These are phyloP conservation scores for Tetheella fluctuosa DNA, from an alignment of 2,888 invertebrate genomes.

Conservation along the genomic window DNA sequence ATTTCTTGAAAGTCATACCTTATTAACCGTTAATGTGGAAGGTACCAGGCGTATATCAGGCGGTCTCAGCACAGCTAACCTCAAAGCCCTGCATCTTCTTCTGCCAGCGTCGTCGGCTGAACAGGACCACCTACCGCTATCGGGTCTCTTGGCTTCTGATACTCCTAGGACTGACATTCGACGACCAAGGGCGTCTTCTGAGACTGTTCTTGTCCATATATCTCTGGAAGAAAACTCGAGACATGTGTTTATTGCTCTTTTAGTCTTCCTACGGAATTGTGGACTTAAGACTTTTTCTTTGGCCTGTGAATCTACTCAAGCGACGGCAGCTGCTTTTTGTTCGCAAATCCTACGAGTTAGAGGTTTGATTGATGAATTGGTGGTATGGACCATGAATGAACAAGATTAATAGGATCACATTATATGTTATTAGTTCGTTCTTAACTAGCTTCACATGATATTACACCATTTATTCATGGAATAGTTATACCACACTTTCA, in stretches of 20 bases:
- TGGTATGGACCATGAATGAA: no score
- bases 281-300: no score
- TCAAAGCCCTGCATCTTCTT: slow-evolving; percentile 86
- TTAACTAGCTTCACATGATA: no score
- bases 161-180: slow-evolving; percentile 89
- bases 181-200: slow-evolving; percentile 76
- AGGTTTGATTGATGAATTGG: no score
- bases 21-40: slow-evolving; percentile 87
- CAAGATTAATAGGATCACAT: no score
- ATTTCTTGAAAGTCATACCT: slow-evolving; percentile 74
- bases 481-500: no score
- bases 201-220: slow-evolving; percentile 87
- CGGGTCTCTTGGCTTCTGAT: slow-evolving; percentile 87
- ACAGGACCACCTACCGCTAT: slow-evolving; percentile 92
- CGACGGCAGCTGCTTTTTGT: no score
- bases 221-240: slow-evolving; percentile 69
- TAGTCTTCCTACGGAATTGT: not conserved
- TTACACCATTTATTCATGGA: no score
- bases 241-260: not conserved
- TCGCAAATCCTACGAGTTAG: no score
- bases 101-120: slow-evolving; percentile 89
- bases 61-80: slow-evolving; percentile 85
- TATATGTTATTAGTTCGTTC: no score
- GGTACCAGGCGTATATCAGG: slow-evolving; percentile 88
- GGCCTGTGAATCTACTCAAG: no score